Conservation (phyloP, 2,113 vertebrate genomes). For the Mustelus asterias region DNA sequence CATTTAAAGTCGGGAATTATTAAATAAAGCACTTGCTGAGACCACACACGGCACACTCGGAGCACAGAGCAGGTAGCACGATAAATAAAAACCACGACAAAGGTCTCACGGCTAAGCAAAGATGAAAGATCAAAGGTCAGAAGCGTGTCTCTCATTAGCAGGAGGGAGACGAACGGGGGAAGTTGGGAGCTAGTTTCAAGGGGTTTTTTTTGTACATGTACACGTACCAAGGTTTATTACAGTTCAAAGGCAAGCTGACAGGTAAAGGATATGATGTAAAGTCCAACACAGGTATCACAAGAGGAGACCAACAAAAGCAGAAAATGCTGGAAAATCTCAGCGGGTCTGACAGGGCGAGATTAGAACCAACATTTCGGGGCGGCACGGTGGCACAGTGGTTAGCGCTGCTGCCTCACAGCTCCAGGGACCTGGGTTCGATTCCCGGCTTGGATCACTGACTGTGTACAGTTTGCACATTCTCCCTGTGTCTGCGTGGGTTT, state of each 20-base stretch:
- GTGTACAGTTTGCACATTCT: too few relatives aligned
- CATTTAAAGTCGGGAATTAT: constrained; percentile 9
- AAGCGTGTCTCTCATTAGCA: background rate
- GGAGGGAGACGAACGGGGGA: background rate
- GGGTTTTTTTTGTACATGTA: background rate
- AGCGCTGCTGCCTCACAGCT: too few relatives aligned
- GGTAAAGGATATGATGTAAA: background rate
- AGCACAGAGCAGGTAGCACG: background rate
- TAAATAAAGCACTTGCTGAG: background rate
- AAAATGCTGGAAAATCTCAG: too few relatives aligned
- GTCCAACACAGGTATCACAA: background rate
- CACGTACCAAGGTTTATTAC: background rate
- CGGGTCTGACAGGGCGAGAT: too few relatives aligned
- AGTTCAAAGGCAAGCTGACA: background rate
- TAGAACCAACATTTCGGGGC: too few relatives aligned
- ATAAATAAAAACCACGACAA: too few relatives aligned
- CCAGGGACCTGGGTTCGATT: too few relatives aligned
- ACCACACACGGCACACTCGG: background rate
- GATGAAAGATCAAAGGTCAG: background rate
- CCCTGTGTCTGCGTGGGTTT: too few relatives aligned
- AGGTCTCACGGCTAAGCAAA: background rate
- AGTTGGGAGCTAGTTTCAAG: background rate
- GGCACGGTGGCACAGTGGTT: too few relatives aligned
- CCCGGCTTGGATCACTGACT: too few relatives aligned
- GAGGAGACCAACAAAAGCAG: too few relatives aligned